Conservation (phyloP, 2,888 invertebrate species). For the Mamestra brassicae region DNA sequence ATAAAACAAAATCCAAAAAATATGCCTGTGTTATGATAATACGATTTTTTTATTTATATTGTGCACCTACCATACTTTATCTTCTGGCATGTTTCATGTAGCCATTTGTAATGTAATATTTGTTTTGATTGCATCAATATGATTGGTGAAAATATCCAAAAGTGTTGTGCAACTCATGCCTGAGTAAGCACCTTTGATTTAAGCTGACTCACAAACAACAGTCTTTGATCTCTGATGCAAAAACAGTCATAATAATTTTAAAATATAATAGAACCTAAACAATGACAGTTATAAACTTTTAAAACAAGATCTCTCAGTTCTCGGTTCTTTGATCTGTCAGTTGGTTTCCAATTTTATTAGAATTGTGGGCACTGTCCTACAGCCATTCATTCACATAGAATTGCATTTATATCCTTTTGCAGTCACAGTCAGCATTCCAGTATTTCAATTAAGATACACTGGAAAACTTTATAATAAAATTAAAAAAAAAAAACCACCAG, state of each 20-base stretch:
- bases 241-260: neutral
- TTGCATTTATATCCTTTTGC: neutral
- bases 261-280: neutral
- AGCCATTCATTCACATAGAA: neutral
- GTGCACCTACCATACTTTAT: neutral
- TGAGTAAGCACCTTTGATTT: neutral
- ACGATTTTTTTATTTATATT: conserved; percentile 9
- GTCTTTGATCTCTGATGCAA: neutral
- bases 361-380: neutral
- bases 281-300: too few species aligned
- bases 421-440: neutral
- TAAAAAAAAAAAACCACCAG: neutral
- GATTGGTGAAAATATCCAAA: conserved; percentile 10
- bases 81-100: neutral
- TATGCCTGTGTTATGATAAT: neutral
- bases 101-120: conserved; percentile 4
- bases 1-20: conserved; percentile 22
- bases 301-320: too few species aligned
- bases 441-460: neutral
- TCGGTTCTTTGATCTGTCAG: neutral
- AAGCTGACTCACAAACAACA: conserved; percentile 8
- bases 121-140: conserved; percentile 28
- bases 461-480: neutral
- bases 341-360: neutral
- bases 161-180: conserved; percentile 30